Base-by-base conservation (phyloP, 1,140 invertebrate species). In the Aphelenchoides fujianensis region DNA sequence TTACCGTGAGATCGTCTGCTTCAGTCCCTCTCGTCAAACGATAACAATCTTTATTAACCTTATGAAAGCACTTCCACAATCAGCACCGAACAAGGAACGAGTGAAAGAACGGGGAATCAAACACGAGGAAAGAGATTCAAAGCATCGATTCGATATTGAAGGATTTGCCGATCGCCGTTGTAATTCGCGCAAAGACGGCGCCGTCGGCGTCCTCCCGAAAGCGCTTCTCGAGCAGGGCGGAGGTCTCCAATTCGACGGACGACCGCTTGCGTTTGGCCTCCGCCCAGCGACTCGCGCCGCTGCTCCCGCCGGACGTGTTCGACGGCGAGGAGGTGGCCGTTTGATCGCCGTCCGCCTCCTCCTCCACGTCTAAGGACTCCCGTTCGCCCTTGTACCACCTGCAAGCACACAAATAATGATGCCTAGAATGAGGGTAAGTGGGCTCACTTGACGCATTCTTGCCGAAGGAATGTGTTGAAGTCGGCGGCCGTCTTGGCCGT, bases 391-490 rank as follows among this genome's bases (percentile, higher is more conserved):
- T 61, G 16, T 61, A 16, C 27, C 57, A 19, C n/a, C 28, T n/a
- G 3, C n/a, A 61, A 2, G n/a, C 28, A 30, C 57, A 30, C n/a
- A 61, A 61, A n/a, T 30, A 61, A 61, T n/a, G 2, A 61, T 66
- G 63, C 63, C 28, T 66, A 16, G 12, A 16, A 64, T 5, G 3
- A 32, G 12, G 62, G 28, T 23, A n/a, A 32, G 3, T 30, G 12
- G n/a, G 31, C 63, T 66, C 32, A 66, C 63, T 66, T 66, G n/a
- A 36, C 63, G 32, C 63, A 66, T 3, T 66, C 63, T 30, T 35
- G 63, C 12, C 63, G 63, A 19, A 66, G 31, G 31, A 66, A 35
- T 0, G 53, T 19, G 12, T 12, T 16, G 53, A 66, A 66, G 7
- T 66, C 63, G 2, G 63, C 16, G 12, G 63, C 63, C 28, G 27